Conservation (phyloP, 2,888 invertebrate genomes). For the Margaritifera margaritifera region DNA sequence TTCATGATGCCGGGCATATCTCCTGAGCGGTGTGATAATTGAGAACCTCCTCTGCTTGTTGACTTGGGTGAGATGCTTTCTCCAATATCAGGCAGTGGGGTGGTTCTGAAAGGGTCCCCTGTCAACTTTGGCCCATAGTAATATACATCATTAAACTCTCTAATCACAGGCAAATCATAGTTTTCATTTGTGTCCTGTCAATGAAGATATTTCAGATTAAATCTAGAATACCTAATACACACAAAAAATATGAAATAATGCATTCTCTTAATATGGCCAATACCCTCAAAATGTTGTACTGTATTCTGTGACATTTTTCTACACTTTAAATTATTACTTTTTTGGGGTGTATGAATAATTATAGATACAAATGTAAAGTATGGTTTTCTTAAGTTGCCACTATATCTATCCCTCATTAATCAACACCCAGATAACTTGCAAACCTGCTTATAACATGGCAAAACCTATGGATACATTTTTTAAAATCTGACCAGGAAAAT, state of each 20-base stretch:
- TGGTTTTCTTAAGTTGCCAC: too few relatives aligned
- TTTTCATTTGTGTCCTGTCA: conserved; percentile 65
- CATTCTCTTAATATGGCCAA: too few relatives aligned
- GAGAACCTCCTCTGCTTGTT: too few relatives aligned
- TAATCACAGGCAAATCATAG: conserved; percentile 59
- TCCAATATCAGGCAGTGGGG: conserved; percentile 61
- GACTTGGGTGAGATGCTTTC: conserved; percentile 17
- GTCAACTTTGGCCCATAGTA: conserved; percentile 40
- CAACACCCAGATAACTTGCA: too few relatives aligned
- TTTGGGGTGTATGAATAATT: background rate
- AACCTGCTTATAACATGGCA: too few relatives aligned
- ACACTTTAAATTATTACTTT: background rate
- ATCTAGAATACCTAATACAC: background rate
- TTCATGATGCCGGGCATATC: too few relatives aligned
- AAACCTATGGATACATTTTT: too few relatives aligned
- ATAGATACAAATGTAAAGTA: too few relatives aligned
- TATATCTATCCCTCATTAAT: too few relatives aligned
- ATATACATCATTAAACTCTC: conserved; percentile 62
- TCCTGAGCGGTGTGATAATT: too few relatives aligned
- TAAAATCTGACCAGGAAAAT: too few relatives aligned
- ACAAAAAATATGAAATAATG: background rate
- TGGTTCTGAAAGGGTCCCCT: conserved; percentile 38
- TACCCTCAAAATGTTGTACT: background rate
- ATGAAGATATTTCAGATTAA: background rate
- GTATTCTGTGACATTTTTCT: background rate